Conservation (phyloP, 53 echinoderm and acorn worm genomes). For the Mesocentrotus franciscanus region DNA sequence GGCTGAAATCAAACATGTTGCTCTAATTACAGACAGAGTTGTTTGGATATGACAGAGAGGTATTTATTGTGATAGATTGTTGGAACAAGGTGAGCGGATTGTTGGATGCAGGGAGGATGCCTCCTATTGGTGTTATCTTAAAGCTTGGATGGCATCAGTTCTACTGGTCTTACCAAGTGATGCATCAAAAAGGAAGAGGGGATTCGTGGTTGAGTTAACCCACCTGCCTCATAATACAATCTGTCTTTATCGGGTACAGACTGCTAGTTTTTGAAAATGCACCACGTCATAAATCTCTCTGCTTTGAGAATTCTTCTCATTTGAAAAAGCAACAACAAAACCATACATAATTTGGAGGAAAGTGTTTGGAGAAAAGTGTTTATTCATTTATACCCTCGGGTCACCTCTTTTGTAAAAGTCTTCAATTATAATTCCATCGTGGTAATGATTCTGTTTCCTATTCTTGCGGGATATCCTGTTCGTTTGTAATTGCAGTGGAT, state of each 20-base stretch:
- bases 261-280: background rate
- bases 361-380: background rate
- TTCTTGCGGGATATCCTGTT: slow-evolving; percentile 29
- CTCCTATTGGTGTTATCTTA: slow-evolving; percentile 4
- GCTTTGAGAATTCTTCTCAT: background rate
- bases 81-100: background rate
- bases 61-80: background rate
- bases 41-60: background rate
- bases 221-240: slow-evolving; percentile 9
- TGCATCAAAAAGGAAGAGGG: background rate
- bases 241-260: background rate
- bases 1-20: slow-evolving; percentile 8
- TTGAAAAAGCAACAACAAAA: background rate
- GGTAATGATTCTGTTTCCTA: background rate
- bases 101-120: background rate
- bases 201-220: background rate
- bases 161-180: background rate
- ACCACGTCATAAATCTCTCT: background rate
- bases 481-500: background rate
- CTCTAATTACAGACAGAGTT: slow-evolving; percentile 18
- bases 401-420: background rate
- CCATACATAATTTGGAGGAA: background rate
- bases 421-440: slow-evolving; percentile 11
- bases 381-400: background rate
- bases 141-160: background rate